These are phyloP conservation scores for Pseudois nayaur DNA, from an alignment of 2,113 vertebrate species.

Conservation along the genomic window DNA sequence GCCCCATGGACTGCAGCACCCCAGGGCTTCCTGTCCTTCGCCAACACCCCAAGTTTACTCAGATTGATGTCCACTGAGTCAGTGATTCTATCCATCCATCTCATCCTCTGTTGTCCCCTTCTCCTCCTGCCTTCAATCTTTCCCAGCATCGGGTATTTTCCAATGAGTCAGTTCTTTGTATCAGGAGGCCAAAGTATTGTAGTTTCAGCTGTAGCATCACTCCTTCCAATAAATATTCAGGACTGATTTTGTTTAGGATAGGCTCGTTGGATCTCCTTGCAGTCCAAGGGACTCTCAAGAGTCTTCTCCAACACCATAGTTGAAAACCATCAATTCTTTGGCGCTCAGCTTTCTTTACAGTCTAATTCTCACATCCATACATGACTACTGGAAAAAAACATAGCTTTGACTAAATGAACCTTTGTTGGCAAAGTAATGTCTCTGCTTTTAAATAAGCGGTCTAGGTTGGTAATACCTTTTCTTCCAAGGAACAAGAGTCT, in stretches of 20 bases:
- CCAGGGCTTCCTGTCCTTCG: rapidly evolving
- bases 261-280: neutral
- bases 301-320: neutral
- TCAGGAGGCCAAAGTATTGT: neutral
- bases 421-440: neutral
- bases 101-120: neutral
- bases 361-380: neutral
- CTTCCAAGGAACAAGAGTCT: neutral
- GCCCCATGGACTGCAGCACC: neutral
- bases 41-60: neutral
- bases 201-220: neutral
- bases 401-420: neutral
- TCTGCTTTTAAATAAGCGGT: rapidly evolving
- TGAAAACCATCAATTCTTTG: neutral
- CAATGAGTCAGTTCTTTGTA: neutral
- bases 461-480: neutral
- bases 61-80: neutral
- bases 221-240: neutral
- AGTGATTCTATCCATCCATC: neutral
- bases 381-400: neutral
- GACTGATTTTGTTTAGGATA: neutral
- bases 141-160: neutral
- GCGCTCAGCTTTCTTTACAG: no score
- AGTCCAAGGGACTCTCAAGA: neutral
- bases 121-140: neutral